Percentiles rank a stretch among this genome's conserved stretches.
These are phyloP conservation scores for Conger conger DNA, from an alignment of 2,113 vertebrate species.

Conservation along the genomic window DNA sequence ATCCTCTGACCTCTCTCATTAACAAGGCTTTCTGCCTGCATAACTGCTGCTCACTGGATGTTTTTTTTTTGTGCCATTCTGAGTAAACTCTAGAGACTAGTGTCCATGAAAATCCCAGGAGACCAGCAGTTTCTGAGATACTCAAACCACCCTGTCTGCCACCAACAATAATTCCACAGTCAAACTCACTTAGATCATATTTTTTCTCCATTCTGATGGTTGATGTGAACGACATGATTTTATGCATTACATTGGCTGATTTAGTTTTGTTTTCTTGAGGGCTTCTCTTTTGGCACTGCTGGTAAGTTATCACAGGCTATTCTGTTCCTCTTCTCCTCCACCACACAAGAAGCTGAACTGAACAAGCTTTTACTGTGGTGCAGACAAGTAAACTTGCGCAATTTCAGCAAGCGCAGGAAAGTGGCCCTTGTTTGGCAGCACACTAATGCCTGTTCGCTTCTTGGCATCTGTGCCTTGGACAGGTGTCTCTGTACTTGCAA, in stretches of 20 bases:
- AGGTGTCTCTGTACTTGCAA: slow-evolving; percentile 5
- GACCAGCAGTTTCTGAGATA: too few species aligned
- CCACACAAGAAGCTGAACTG: slow-evolving; percentile 15
- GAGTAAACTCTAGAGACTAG: too few species aligned
- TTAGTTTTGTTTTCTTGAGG: not conserved
- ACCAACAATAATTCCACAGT: too few species aligned
- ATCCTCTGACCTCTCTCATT: too few species aligned
- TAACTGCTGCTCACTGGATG: too few species aligned
- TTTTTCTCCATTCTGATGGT: too few species aligned
- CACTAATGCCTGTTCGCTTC: slow-evolving; percentile 14
- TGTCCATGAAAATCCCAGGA: too few species aligned
- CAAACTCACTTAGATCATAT: too few species aligned
- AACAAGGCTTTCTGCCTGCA: too few species aligned
- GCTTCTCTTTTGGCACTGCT: not conserved
- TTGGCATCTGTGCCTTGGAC: slow-evolving; percentile 2
- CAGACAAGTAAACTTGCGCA: slow-evolving; percentile 17
- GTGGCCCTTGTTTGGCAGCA: slow-evolving; percentile 17
- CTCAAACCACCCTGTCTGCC: too few species aligned
- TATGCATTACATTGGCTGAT: not conserved
- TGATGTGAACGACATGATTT: too few species aligned
- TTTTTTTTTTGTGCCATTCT: too few species aligned
- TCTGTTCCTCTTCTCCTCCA: not conserved
- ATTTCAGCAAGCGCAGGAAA: slow-evolving; percentile 8
- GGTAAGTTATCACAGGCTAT: not conserved
- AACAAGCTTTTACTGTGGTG: slow-evolving; percentile 15